Evolutionary conservation across 2,888 invertebrate genomes (phyloP), one percentile per base, ranked within the genome.

Genomic region (Eupsilia transversa): DNA sequence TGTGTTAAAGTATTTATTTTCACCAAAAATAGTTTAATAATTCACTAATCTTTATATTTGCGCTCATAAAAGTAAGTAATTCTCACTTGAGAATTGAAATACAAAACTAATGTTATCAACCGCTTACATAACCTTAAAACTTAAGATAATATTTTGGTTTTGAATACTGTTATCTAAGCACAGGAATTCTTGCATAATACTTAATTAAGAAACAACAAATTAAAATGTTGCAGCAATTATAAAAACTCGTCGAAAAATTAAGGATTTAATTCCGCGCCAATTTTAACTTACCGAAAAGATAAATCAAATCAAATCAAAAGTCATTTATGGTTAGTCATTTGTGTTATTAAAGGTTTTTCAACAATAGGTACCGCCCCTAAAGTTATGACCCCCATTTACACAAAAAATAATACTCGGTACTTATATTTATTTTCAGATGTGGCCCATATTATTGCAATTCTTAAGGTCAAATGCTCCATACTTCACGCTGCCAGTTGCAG

Each of bases 401-500:
- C 20, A 46, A 46, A 46, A 46, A 46, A 7, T 46, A 46, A 46
- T 20, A 46, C 2, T 46, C 23, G n/a, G n/a, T n/a, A n/a, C n/a
- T n/a, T n/a, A n/a, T 46, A 46, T 46, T 46, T 23, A 7, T 46
- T 92, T 94, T 71, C 90, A 96, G 96, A 98, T 99, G 98, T 98
- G 98, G 98, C 98, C 98, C 0, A 89, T 98, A 71, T 73, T 98
- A 52, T 91, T 97, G 91, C 96, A 97, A 75, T 95, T 98, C 69
- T 86, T 98, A 35, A 94, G 98, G 70, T 95, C 97, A 3, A 98
- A 99, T 92, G 98, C 98, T 0, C 98, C 98, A 0, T 98, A 97
- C 83, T 94, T 99, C 52, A 98, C 98, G 0, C 93, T 99, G 59
- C 99, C 99, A 0, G 96, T 98, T 81, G 99, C 99, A 0, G 98